Percentiles rank a stretch among this genome's conserved stretches.
phyloP scores from a whole-genome alignment of 2,888 invertebrate genomes.

The Caenorhabditis panamensis region DNA sequence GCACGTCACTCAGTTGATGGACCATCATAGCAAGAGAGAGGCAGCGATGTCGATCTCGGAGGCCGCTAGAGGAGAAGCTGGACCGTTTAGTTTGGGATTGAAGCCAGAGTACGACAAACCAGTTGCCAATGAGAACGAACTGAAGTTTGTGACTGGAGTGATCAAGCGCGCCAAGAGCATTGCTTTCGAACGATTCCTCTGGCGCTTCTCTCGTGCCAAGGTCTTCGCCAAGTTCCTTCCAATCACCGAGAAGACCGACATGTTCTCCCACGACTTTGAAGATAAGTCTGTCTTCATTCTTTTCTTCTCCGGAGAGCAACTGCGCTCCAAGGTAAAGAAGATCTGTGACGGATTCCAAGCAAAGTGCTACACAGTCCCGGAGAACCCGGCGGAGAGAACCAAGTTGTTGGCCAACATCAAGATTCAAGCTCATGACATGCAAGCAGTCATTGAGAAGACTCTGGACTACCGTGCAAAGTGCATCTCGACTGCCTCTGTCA shows the following conservation, averaged over 20 bases:
- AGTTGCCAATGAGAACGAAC: constrained; percentile 66
- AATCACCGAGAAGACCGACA: constrained; percentile 65
- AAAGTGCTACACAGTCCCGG: constrained; percentile 93
- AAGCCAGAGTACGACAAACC: constrained; percentile 65
- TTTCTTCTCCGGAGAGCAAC: constrained; percentile 92
- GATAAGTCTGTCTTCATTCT: constrained; percentile 93
- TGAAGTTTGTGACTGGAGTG: constrained; percentile 93
- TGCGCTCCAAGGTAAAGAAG: constrained; percentile 95
- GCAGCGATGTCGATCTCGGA: constrained; percentile 76
- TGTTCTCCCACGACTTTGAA: constrained; percentile 85
- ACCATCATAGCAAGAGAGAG: constrained; percentile 70
- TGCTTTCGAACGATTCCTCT: constrained; percentile 96
- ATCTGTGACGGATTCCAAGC: constrained; percentile 99
- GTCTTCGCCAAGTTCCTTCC: constrained; percentile 75
- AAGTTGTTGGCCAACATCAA: constrained; percentile 97
- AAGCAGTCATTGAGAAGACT: constrained; percentile 94
- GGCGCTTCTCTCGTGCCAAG: constrained; percentile 98
- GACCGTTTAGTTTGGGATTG: constrained; percentile 63
- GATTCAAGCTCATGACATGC: constrained; percentile 93
- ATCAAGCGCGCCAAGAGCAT: constrained; percentile 93
- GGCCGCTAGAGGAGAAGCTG: constrained; percentile 69
- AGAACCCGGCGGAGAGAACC: constrained; percentile 93
- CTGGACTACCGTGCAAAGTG: constrained; percentile 98
- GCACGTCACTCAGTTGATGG: constrained; percentile 69
- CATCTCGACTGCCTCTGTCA: constrained; percentile 95